Evolutionary conservation across 2,888 invertebrate genomes (phyloP).

Genomic region (Digitonthophagus gazella): DNA sequence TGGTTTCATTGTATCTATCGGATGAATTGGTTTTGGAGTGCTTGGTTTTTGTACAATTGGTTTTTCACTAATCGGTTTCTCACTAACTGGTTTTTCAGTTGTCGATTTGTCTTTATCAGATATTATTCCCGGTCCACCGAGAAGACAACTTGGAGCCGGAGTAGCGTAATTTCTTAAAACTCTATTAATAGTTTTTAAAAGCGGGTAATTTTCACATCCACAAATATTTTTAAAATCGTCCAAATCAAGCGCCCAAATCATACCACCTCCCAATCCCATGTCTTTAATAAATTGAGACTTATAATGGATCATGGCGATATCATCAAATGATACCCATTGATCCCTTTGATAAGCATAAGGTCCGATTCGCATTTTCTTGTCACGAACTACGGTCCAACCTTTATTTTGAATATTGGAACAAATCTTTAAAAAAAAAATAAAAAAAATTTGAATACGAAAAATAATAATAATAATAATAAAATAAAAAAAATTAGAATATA

Average conservation of each 20-base stretch:
- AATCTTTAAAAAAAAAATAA: constrained; percentile 59
- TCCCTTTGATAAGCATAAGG: constrained; percentile 81
- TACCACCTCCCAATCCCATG: constrained; percentile 79
- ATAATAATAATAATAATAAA: too few species aligned
- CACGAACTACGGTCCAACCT: constrained; percentile 74
- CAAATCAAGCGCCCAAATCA: constrained; percentile 87
- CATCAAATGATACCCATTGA: constrained; percentile 94
- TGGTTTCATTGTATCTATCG: constrained; percentile 10
- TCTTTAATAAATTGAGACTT: constrained; percentile 80
- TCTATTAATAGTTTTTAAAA: constrained; percentile 76
- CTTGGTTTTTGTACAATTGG: constrained; percentile 17
- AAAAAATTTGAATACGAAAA: constrained; percentile 10
- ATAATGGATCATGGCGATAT: constrained; percentile 76
- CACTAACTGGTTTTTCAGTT: constrained; percentile 31
- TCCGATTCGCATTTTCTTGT: constrained; percentile 78
- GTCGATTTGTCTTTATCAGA: constrained; percentile 32
- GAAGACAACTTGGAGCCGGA: constrained; percentile 62
- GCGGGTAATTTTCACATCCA: constrained; percentile 77
- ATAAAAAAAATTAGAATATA: not conserved
- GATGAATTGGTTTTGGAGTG: constrained; percentile 17
- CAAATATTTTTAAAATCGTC: constrained; percentile 84
- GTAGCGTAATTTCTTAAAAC: constrained; percentile 69
- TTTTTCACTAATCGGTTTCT: too few species aligned
- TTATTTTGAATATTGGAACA: constrained; percentile 73
- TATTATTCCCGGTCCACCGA: constrained; percentile 44